Evolutionary conservation across 2,797 vertebrate genomes (phyloP).

Genomic region (Syngnathus acus): DNA sequence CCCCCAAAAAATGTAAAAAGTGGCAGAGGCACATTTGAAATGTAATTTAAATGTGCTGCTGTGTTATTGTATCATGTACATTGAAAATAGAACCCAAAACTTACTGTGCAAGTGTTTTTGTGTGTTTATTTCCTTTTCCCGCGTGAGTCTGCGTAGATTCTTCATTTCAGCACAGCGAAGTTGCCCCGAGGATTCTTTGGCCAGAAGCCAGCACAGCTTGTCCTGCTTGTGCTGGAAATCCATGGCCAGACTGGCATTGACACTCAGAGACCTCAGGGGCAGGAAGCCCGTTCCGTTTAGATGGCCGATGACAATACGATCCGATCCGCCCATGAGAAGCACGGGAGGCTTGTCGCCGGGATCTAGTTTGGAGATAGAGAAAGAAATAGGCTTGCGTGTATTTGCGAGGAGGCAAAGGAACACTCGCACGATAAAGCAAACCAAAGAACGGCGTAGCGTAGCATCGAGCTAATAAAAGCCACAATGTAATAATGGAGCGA

Average conservation of each 20-base stretch:
- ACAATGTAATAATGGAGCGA: neutral
- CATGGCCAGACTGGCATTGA: constrained; percentile 77
- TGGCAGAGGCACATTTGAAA: no score
- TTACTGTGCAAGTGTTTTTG: constrained; percentile 83
- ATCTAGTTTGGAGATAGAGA: constrained; percentile 56
- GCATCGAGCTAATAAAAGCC: neutral
- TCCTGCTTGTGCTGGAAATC: constrained; percentile 83
- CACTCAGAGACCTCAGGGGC: constrained; percentile 66
- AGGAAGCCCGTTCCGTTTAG: constrained; percentile 82
- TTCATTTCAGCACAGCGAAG: constrained; percentile 79
- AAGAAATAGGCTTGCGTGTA: neutral
- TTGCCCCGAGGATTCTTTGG: constrained; percentile 74
- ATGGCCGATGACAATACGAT: constrained; percentile 74
- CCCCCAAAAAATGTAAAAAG: no score
- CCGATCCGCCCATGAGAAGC: constrained; percentile 78
- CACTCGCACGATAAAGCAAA: no score
- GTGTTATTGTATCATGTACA: no score
- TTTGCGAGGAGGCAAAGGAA: neutral
- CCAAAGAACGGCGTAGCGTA: neutral
- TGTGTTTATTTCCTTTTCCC: constrained; percentile 76
- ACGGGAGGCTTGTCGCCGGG: constrained; percentile 78
- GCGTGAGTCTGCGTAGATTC: constrained; percentile 70
- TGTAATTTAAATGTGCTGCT: no score
- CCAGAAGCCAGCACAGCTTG: constrained; percentile 83
- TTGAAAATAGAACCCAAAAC: constrained; percentile 21